phyloP scores from a whole-genome alignment of 2,797 vertebrate species.

The Sebastiscus tertius region DNA sequence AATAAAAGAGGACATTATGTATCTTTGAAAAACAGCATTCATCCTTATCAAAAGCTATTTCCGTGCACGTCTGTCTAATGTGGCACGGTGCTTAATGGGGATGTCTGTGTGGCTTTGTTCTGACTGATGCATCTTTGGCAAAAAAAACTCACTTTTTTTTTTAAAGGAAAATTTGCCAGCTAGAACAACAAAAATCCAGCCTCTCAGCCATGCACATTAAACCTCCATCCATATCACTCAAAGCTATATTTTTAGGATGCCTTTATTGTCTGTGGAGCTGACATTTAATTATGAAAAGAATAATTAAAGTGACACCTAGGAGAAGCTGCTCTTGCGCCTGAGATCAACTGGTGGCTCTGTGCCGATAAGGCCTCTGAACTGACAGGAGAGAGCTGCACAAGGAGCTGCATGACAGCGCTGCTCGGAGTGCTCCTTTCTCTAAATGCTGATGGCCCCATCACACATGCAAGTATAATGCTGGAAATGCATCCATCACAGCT shows the following conservation, averaged over 20 bases:
- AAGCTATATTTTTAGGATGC: slow-evolving; percentile 21
- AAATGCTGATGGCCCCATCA: slow-evolving; percentile 35
- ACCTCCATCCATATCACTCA: background rate
- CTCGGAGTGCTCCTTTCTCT: slow-evolving; percentile 18
- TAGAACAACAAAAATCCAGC: background rate
- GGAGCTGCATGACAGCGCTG: slow-evolving; percentile 28
- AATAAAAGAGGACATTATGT: background rate
- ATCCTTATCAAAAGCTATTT: slow-evolving; percentile 27
- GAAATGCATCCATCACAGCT: slow-evolving; percentile 45
- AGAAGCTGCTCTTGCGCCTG: slow-evolving; percentile 34
- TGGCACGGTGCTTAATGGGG: slow-evolving; percentile 4
- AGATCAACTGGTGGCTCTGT: slow-evolving; percentile 57
- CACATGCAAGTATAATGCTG: slow-evolving; percentile 50
- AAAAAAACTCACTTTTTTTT: background rate
- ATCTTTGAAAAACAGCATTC: slow-evolving; percentile 6
- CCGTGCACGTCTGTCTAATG: slow-evolving; percentile 8
- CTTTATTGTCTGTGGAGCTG: slow-evolving; percentile 47
- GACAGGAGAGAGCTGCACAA: slow-evolving; percentile 27
- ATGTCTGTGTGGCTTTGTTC: slow-evolving; percentile 26
- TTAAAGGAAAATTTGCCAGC: background rate
- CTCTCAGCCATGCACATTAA: background rate
- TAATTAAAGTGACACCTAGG: slow-evolving; percentile 47
- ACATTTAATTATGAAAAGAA: slow-evolving; percentile 67
- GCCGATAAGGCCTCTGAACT: slow-evolving; percentile 58
- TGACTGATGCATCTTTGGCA: background rate